Evolutionary conservation across 2,113 vertebrate species (phyloP).

Genomic region (Aphyosemion australe): DNA sequence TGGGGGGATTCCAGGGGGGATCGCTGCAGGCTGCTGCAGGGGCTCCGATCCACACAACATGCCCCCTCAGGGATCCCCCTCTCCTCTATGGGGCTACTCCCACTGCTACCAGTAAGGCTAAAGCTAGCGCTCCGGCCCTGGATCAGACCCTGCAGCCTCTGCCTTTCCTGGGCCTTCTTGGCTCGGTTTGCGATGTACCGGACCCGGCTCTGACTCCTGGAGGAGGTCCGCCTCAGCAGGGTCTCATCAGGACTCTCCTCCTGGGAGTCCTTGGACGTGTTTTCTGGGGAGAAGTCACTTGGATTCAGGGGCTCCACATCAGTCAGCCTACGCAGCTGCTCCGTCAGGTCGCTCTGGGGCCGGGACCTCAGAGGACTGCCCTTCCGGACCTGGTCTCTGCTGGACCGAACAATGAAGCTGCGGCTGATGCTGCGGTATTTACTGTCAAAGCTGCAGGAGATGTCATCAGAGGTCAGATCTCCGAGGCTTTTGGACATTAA

Average conservation of each 20-base stretch:
- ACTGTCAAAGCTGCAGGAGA: slow-evolving; percentile 84
- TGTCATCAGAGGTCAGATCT: slow-evolving; percentile 92
- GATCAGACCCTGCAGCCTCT: slow-evolving; percentile 80
- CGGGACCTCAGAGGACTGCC: slow-evolving; percentile 23
- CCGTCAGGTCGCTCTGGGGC: slow-evolving; percentile 76
- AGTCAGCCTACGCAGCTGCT: slow-evolving; percentile 86
- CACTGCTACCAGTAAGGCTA: slow-evolving; percentile 19
- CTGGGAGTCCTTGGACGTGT: slow-evolving; percentile 2
- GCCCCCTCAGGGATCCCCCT: slow-evolving; percentile 91
- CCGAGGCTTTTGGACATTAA: slow-evolving; percentile 93
- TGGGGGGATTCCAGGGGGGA: slow-evolving; percentile 48
- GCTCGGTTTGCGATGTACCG: slow-evolving; percentile 91
- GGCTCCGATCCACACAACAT: slow-evolving; percentile 82
- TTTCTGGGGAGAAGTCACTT: slow-evolving; percentile 80
- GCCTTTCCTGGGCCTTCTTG: slow-evolving; percentile 89
- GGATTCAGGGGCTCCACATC: slow-evolving; percentile 85
- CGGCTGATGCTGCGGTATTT: slow-evolving; percentile 89
- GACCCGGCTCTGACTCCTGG: slow-evolving; percentile 91
- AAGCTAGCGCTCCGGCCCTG: slow-evolving; percentile 51
- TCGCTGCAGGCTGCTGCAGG: slow-evolving; percentile 74
- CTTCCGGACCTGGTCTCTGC: slow-evolving; percentile 73
- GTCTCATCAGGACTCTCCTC: slow-evolving; percentile 62
- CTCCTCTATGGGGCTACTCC: slow-evolving; percentile 83
- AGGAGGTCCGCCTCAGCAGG: slow-evolving; percentile 85
- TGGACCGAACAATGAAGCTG: slow-evolving; percentile 82